Evolutionary conservation across 2,797 vertebrate genomes (phyloP).

Genomic region (Gila robusta): DNA sequence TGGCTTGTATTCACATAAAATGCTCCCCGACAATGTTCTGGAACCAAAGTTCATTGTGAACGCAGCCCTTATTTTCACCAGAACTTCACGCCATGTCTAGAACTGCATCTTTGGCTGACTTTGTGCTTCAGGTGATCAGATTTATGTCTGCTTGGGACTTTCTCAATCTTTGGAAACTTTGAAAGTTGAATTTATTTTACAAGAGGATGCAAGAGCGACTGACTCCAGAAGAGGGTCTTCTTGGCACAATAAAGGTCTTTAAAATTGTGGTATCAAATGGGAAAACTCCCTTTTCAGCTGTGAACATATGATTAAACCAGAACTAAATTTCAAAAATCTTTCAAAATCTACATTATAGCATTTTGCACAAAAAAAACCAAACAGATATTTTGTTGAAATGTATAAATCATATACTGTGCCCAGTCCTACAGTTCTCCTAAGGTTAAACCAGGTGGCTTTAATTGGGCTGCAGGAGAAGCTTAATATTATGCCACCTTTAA

Average conservation of each 20-base stretch:
- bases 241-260: background rate
- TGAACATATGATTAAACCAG: background rate
- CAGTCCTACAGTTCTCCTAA: background rate
- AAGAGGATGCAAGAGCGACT: background rate
- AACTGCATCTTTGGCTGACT: conserved; percentile 61
- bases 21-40: background rate
- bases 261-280: background rate
- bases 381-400: too few species aligned
- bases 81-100: conserved; percentile 69
- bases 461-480: background rate
- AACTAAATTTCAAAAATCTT: background rate
- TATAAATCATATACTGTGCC: background rate
- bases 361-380: background rate
- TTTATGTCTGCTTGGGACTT: conserved; percentile 78
- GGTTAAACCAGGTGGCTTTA: background rate
- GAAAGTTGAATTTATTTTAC: background rate
- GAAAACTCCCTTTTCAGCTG: background rate
- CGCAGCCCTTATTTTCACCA: background rate
- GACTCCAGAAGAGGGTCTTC: background rate
- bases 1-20: background rate
- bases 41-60: background rate
- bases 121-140: conserved; percentile 72
- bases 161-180: conserved; percentile 63
- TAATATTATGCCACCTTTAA: background rate
- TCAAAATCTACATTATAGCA: background rate